A percentile compares a stretch with the other conserved stretches of the same genome.
Evolutionary conservation across 1,140 invertebrate species (phyloP).

Genomic region (Zaprionus nigranus): DNA sequence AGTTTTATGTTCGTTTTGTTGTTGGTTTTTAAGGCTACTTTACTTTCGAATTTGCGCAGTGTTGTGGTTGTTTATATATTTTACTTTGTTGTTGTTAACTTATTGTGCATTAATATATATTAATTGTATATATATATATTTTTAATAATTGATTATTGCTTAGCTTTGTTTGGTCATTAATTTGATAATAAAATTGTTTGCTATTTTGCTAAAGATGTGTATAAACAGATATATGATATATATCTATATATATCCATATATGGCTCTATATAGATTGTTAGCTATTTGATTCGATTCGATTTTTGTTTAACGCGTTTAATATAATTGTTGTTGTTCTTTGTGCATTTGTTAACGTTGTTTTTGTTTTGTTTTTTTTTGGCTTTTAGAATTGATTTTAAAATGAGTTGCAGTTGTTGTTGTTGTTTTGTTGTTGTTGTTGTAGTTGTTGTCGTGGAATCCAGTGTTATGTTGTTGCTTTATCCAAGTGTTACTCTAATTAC

Average conservation of each 20-base stretch:
- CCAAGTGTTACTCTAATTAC: constrained; percentile 45
- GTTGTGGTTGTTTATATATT: constrained; percentile 16
- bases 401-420: constrained; percentile 9
- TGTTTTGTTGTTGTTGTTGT: constrained; percentile 8
- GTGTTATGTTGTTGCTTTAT: constrained; percentile 35
- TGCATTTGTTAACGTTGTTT: constrained; percentile 15
- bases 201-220: constrained; percentile 14
- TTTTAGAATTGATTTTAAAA: constrained; percentile 4
- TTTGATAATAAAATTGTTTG: constrained; percentile 3
- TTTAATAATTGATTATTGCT: constrained; percentile 14
- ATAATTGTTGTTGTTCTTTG: not conserved
- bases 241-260: not conserved
- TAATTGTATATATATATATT: not conserved
- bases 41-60: constrained; percentile 45
- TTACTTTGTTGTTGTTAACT: constrained; percentile 26
- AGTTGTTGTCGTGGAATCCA: constrained; percentile 17
- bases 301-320: constrained; percentile 3
- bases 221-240: constrained; percentile 4
- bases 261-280: not conserved
- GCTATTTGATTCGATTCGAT: constrained; percentile 1
- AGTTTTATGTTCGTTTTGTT: constrained; percentile 50
- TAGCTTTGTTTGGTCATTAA: constrained; percentile 5
- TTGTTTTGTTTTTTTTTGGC: not conserved
- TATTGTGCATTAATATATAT: constrained; percentile 6
- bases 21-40: constrained; percentile 20